phyloP scores from a whole-genome alignment of 2,888 invertebrate genomes.

The Rutpela maculata region DNA sequence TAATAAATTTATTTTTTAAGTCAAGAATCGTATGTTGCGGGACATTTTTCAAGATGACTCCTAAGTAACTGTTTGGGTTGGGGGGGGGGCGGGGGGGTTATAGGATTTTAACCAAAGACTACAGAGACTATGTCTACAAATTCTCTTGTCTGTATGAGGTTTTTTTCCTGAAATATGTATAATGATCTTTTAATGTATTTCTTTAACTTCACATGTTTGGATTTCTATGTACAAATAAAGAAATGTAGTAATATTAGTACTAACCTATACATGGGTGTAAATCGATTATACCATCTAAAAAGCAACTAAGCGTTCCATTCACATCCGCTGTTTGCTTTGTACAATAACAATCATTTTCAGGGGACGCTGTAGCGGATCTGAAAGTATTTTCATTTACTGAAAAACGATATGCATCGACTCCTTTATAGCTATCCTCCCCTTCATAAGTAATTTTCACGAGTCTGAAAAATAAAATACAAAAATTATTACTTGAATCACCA shows the following conservation, averaged over 20 bases:
- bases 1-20: too few species aligned
- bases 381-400: constrained; percentile 78
- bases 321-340: constrained; percentile 77
- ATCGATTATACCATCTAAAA: constrained; percentile 79
- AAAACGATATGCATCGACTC: constrained; percentile 78
- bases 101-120: too few species aligned
- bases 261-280: constrained; percentile 79
- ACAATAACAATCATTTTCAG: constrained; percentile 82
- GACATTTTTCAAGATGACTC: too few species aligned
- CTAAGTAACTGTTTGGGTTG: too few species aligned
- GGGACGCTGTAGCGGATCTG: constrained; percentile 75
- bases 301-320: constrained; percentile 77
- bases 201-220: too few species aligned
- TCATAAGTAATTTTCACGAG: constrained; percentile 79
- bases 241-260: constrained; percentile 40
- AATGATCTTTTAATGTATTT: too few species aligned
- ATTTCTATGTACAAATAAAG: too few species aligned
- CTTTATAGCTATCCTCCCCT: constrained; percentile 75
- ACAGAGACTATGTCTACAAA: too few species aligned
- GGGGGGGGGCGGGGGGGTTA: too few species aligned
- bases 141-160: too few species aligned
- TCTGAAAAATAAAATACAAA: constrained; percentile 72
- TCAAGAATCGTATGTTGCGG: too few species aligned
- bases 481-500: neutral
- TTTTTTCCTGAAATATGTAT: too few species aligned